Evolutionary conservation across 2,888 invertebrate genomes (phyloP).

Genomic region (Pandemis heparana): DNA sequence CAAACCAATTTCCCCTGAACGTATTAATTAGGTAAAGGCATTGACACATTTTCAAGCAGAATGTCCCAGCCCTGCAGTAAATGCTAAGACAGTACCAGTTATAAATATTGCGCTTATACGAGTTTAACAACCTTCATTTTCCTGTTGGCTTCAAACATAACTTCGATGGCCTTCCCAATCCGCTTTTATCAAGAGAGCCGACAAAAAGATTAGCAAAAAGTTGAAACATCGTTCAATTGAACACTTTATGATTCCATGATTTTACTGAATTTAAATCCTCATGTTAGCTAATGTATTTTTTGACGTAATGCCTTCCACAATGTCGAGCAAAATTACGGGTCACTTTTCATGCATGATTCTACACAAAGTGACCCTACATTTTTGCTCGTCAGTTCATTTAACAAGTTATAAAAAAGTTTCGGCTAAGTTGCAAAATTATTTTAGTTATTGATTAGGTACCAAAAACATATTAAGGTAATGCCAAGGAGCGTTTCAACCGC

Average conservation of each 20-base stretch:
- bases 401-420: too few relatives aligned
- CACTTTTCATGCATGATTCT: too few relatives aligned
- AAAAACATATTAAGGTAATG: too few relatives aligned
- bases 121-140: constrained; percentile 23
- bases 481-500: too few relatives aligned
- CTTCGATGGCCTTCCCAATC: constrained; percentile 20
- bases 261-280: background rate
- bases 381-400: too few relatives aligned
- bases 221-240: constrained; percentile 1
- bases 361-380: too few relatives aligned
- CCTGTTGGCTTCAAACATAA: constrained; percentile 17
- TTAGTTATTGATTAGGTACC: too few relatives aligned
- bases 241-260: background rate
- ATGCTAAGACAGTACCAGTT: background rate
- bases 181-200: constrained; percentile 8
- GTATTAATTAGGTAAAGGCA: too few relatives aligned
- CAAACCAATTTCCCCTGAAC: too few relatives aligned
- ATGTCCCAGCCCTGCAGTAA: background rate
- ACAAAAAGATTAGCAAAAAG: constrained; percentile 33
- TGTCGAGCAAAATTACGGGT: too few relatives aligned
- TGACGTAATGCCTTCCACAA: too few relatives aligned
- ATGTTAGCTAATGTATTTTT: background rate
- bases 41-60: background rate
- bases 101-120: background rate
- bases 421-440: too few relatives aligned